Conservation (phyloP, 2,113 vertebrate genomes). For the Mesembrinibis cayennensis region DNA sequence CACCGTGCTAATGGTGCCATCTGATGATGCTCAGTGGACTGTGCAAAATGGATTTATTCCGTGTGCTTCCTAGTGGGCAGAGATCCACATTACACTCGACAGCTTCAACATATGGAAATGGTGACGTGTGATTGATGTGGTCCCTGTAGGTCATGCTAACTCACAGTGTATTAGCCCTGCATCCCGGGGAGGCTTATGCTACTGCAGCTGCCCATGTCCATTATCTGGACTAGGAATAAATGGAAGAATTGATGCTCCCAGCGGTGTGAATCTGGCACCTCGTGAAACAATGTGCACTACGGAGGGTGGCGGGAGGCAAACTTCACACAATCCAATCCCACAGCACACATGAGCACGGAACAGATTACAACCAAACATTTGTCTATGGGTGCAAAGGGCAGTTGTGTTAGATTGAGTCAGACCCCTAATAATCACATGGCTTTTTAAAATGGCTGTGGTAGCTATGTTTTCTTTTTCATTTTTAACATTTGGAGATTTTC, state of each 20-base stretch:
- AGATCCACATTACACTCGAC: neutral
- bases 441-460: neutral
- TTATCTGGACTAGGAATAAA: neutral
- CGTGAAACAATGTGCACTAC: neutral
- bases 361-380: neutral
- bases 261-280: neutral
- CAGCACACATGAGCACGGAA: neutral
- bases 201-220: conserved; percentile 22
- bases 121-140: conserved; percentile 29
- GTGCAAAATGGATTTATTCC: conserved; percentile 14
- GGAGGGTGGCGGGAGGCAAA: neutral
- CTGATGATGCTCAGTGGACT: neutral
- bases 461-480: neutral
- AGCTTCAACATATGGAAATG: conserved; percentile 30
- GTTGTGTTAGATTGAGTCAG: neutral
- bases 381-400: rapidly evolving
- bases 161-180: neutral
- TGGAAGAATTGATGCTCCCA: neutral
- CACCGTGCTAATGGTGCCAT: neutral
- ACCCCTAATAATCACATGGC: neutral
- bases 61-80: conserved; percentile 9
- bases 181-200: neutral
- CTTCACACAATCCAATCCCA: neutral
- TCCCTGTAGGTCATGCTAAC: neutral
- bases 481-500: neutral